A percentile compares a stretch with the other conserved stretches of the same genome.
Conservation (phyloP, 2,113 vertebrate species). For the Girardinichthys multiradiatus region DNA sequence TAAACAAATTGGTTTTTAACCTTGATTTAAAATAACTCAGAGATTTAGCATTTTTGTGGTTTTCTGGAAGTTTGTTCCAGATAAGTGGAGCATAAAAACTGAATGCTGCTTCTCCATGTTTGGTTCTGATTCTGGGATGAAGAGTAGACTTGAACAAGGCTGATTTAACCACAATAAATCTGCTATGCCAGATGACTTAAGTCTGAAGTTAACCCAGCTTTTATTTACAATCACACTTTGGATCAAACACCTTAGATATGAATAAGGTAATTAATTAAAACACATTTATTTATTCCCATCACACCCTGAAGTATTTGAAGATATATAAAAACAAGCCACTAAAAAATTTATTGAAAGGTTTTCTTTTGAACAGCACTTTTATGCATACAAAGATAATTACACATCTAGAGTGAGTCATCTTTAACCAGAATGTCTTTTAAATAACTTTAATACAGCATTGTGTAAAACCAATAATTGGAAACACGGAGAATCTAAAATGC, state of each 20-base stretch:
- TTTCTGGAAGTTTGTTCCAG: too few species aligned
- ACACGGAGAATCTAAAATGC: too few species aligned
- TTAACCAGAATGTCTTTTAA: background rate
- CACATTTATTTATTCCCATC: constrained; percentile 3
- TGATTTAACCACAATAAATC: too few species aligned
- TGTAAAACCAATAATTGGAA: background rate
- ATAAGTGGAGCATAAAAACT: too few species aligned
- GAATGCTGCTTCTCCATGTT: too few species aligned
- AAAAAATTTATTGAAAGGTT: background rate
- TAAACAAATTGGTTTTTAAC: too few species aligned
- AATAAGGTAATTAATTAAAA: background rate
- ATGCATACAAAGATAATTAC: background rate
- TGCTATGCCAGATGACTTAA: too few species aligned
- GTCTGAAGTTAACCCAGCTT: constrained; percentile 4
- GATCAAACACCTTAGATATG: background rate
- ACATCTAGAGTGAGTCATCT: background rate
- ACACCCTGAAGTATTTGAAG: background rate
- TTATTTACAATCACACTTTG: constrained; percentile 11
- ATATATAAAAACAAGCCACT: background rate
- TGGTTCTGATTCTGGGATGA: too few species aligned
- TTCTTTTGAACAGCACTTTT: background rate
- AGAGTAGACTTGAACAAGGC: too few species aligned
- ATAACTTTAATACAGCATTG: background rate
- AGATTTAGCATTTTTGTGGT: too few species aligned
- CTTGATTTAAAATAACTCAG: too few species aligned